Evolutionary conservation across 2,797 vertebrate genomes (phyloP).

Genomic region (Decapterus maruadsi): DNA sequence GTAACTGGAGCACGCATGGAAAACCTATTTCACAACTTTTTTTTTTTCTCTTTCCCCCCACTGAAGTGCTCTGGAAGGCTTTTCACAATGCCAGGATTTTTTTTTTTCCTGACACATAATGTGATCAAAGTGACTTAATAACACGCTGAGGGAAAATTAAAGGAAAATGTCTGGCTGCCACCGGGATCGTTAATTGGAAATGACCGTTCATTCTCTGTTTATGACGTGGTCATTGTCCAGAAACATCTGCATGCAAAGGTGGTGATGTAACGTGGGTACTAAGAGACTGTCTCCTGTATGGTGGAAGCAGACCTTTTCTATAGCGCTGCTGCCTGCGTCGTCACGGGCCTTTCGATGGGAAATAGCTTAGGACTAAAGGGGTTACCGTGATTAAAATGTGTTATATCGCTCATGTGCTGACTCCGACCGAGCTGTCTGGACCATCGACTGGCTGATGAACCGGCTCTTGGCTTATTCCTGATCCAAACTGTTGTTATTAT

Average conservation of each 20-base stretch:
- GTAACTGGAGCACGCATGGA: slow-evolving; percentile 72
- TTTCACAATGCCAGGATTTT: slow-evolving; percentile 70
- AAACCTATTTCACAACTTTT: slow-evolving; percentile 72
- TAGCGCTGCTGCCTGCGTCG: too few relatives aligned
- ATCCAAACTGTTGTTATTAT: too few relatives aligned
- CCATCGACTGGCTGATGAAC: too few relatives aligned
- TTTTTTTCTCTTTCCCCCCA: slow-evolving; percentile 29
- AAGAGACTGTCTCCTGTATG: neutral
- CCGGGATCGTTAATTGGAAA: neutral
- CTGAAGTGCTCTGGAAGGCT: slow-evolving; percentile 54
- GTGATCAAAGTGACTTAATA: slow-evolving; percentile 72
- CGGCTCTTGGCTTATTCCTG: too few relatives aligned
- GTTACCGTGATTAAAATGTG: too few relatives aligned
- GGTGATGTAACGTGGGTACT: neutral
- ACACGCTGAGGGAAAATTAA: slow-evolving; percentile 50
- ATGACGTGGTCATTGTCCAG: neutral
- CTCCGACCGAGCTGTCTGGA: too few relatives aligned
- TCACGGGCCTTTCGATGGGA: too few relatives aligned
- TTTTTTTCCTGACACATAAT: slow-evolving; percentile 54
- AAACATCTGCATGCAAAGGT: neutral
- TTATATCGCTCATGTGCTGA: too few relatives aligned
- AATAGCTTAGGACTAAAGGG: too few relatives aligned
- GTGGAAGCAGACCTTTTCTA: too few relatives aligned
- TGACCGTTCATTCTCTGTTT: neutral
- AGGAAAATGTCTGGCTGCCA: neutral